Conservation (phyloP, 1,140 invertebrate species). For the Argopecten irradians region DNA sequence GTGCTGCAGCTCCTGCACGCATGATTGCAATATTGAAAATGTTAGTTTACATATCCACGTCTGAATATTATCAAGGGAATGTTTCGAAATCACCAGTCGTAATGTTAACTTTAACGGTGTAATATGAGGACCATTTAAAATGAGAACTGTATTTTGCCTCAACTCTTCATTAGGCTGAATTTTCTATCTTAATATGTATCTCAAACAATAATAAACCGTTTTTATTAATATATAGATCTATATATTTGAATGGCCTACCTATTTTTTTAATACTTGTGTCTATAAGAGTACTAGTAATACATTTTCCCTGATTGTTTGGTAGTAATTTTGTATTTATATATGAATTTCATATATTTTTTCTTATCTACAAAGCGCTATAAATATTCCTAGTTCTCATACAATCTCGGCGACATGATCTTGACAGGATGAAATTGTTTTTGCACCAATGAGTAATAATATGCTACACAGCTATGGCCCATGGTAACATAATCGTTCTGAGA, state of each 20-base stretch:
- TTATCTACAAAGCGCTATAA: too few species aligned
- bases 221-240: too few species aligned
- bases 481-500: not conserved
- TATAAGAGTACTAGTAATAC: too few species aligned
- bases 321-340: too few species aligned
- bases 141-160: not conserved
- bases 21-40: not conserved
- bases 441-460: too few species aligned
- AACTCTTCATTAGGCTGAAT: not conserved
- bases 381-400: not conserved
- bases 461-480: not conserved
- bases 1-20: not conserved
- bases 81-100: constrained; percentile 21
- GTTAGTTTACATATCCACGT: not conserved
- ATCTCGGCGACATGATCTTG: not conserved
- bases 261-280: not conserved
- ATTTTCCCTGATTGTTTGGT: too few species aligned
- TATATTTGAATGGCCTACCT: not conserved
- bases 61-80: not conserved
- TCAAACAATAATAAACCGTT: too few species aligned
- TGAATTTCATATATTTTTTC: too few species aligned
- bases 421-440: not conserved
- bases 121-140: not conserved
- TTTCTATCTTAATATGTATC: not conserved
- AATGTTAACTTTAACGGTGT: not conserved